Conservation (phyloP, 1,140 invertebrate genomes). For the Trinorchestia longiramus region DNA sequence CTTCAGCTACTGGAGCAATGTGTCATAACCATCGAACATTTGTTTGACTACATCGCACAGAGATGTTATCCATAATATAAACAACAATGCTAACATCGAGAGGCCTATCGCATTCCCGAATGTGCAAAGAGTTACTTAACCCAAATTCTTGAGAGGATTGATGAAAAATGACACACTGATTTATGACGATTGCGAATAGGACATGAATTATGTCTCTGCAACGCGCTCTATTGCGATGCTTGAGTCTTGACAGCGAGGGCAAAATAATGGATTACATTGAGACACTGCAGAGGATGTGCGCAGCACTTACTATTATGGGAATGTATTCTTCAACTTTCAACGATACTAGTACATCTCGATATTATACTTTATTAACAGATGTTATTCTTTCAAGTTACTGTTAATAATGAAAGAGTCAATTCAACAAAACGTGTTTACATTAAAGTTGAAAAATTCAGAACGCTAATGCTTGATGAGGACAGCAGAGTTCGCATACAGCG, state of each 20-base stretch:
- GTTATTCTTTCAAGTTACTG: too few relatives aligned
- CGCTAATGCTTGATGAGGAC: too few relatives aligned
- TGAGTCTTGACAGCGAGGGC: not conserved
- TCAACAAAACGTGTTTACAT: too few relatives aligned
- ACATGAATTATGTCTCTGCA: not conserved
- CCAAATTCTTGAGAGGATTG: not conserved
- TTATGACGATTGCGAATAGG: not conserved
- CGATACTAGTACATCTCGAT: too few relatives aligned
- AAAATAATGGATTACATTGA: not conserved
- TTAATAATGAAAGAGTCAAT: too few relatives aligned
- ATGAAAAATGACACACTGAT: not conserved
- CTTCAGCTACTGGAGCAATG: too few relatives aligned
- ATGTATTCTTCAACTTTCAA: too few relatives aligned
- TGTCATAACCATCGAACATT: not conserved
- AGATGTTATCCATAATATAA: not conserved
- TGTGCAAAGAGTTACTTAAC: not conserved
- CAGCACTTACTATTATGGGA: not conserved
- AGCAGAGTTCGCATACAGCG: too few relatives aligned
- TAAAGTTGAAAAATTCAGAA: too few relatives aligned
- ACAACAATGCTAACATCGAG: not conserved
- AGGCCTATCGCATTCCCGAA: not conserved
- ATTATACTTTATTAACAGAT: too few relatives aligned
- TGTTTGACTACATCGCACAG: not conserved
- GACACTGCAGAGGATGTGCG: not conserved
- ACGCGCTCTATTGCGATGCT: not conserved